Percentiles rank a stretch among this genome's conserved stretches.
Conservation (phyloP, 2,113 vertebrate species). For the Pterophyllum scalare region DNA sequence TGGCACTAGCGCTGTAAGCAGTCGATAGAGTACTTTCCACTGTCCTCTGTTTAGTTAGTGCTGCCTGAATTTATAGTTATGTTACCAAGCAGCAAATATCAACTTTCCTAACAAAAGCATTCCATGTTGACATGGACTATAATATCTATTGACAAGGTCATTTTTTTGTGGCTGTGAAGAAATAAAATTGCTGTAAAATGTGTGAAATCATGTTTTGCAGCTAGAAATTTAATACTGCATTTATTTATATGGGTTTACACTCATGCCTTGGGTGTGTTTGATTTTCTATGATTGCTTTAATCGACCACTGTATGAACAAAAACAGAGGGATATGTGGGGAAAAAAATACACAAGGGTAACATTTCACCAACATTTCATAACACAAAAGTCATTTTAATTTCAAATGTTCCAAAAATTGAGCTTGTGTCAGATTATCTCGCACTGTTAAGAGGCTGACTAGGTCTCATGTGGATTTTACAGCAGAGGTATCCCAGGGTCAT, state of each 20-base stretch:
- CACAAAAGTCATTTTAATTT: constrained; percentile 23
- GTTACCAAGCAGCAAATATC: constrained; percentile 56
- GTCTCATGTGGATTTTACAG: constrained; percentile 36
- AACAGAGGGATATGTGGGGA: background rate
- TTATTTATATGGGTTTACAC: background rate
- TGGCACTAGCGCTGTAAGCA: constrained; percentile 30
- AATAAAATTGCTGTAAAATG: background rate
- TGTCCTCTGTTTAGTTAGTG: constrained; percentile 25
- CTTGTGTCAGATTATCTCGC: constrained; percentile 31
- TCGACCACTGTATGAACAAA: background rate
- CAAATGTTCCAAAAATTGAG: constrained; percentile 27
- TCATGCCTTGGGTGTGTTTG: constrained; percentile 14
- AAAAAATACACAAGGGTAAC: background rate
- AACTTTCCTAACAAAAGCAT: constrained; percentile 38
- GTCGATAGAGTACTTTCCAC: constrained; percentile 32
- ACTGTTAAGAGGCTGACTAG: constrained; percentile 36
- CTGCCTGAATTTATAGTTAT: constrained; percentile 40
- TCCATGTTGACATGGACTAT: background rate
- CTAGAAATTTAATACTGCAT: background rate
- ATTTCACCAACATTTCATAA: constrained; percentile 20
- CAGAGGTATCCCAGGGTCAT: constrained; percentile 42
- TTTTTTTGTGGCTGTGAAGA: background rate
- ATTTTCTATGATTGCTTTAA: constrained; percentile 13
- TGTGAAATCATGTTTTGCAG: background rate
- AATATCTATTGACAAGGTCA: background rate